Evolutionary conservation across 2,888 invertebrate species (phyloP), one percentile per base, ranked within the genome.

Genomic region (Rhopalosiphum nymphaeae): DNA sequence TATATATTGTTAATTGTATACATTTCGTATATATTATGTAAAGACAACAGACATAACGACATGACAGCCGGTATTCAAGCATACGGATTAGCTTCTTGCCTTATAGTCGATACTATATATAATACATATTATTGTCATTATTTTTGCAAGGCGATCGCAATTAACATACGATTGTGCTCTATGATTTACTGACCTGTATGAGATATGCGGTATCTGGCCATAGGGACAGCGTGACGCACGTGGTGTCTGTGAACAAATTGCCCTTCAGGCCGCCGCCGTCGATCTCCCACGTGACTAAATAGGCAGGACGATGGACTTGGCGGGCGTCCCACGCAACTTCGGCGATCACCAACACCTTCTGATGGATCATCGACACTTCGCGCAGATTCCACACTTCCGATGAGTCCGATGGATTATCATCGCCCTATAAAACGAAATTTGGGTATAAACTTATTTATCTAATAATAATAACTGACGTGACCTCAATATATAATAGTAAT

Each of bases 251-350:
- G 96, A 98, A 97, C 95, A 98, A 96, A 96, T 98, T 98, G 95
- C 98, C 98, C 96, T 97, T 98, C 95, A 98, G 96, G 95, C 98
- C 98, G 95, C 98, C 98, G 94, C 98, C 98, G 95, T 97, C 97
- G 94, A 98, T 97, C 96, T 98, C 98, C 98, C 98, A 98, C 95
- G 98, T 98, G 92, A 98, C 98, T 95, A 98, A 96, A 96, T 98
- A 98, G 94, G 98, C 97, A 53, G 97, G 92, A 97, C 96, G 94
- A 96, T 96, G 95, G 97, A 96, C 86, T 78, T 94, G 94, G n/a
- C 93, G 46, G 11, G 97, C 97, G 95, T 97, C 97, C 97, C 97
- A 97, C 90, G 97, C 97, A 95, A 97, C 97, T 96, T 97, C 97
- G 87, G 97, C 97, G 95, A 97, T 97, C 94, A 96, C 96, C 94